phyloP scores from a whole-genome alignment of 2,113 vertebrate genomes.

The Isurus oxyrinchus region DNA sequence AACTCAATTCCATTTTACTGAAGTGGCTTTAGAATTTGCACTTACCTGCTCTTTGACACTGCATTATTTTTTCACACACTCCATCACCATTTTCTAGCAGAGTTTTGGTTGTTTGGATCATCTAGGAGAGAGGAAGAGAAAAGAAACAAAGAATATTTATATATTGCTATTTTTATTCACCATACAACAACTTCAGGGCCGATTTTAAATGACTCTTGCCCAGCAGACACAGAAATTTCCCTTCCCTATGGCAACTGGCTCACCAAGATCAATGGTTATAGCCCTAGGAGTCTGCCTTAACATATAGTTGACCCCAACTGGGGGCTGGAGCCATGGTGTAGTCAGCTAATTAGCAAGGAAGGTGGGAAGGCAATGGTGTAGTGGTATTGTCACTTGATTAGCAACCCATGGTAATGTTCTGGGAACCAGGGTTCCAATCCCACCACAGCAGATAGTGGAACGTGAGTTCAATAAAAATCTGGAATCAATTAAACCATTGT shows the following conservation, averaged over 20 bases:
- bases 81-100: conserved; percentile 76
- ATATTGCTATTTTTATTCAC: background rate
- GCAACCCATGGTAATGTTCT: no score
- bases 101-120: conserved; percentile 83
- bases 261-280: background rate
- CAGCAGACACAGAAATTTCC: background rate
- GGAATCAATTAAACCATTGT: no score
- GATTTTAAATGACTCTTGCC: background rate
- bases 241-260: background rate
- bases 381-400: no score
- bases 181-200: background rate
- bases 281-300: background rate
- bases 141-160: background rate
- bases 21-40: background rate
- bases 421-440: no score
- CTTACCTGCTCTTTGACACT: conserved; percentile 79
- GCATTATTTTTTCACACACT: conserved; percentile 80
- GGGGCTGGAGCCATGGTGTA: background rate
- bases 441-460: no score
- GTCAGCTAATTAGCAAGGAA: background rate
- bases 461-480: no score
- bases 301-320: background rate
- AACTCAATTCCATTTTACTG: background rate
- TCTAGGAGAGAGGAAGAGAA: conserved; percentile 56
- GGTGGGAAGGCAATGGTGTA: no score